phyloP scores from a whole-genome alignment of 2,888 invertebrate species.

The Troides oblongomaculatus region DNA sequence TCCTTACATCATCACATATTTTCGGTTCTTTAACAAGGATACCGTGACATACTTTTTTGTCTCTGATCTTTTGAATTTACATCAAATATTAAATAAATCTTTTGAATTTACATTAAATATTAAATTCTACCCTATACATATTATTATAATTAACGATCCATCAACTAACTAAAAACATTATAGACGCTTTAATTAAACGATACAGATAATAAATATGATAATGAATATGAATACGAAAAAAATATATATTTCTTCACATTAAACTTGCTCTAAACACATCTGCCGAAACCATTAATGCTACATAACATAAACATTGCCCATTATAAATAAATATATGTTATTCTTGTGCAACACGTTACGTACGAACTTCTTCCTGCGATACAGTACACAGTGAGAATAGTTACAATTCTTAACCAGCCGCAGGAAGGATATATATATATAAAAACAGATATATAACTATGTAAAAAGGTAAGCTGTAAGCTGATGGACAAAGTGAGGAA shows the following conservation, averaged over 20 bases:
- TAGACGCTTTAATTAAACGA: neutral
- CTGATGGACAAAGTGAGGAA: too few species aligned
- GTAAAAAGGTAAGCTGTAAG: too few species aligned
- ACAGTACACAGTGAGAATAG: neutral
- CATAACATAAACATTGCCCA: slow-evolving; percentile 18
- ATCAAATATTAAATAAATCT: too few species aligned
- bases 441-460: too few species aligned
- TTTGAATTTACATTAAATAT: too few species aligned
- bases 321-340: slow-evolving; percentile 22
- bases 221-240: neutral
- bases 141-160: neutral
- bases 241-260: slow-evolving; percentile 9
- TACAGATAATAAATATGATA: neutral
- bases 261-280: slow-evolving; percentile 7
- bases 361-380: neutral
- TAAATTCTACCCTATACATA: too few species aligned
- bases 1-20: too few species aligned
- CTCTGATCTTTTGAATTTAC: too few species aligned
- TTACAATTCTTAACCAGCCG: neutral
- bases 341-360: slow-evolving; percentile 1
- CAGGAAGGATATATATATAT: too few species aligned
- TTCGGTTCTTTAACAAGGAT: too few species aligned
- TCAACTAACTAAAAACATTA: neutral
- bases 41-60: too few species aligned
- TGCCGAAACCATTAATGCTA: slow-evolving; percentile 13